Evolutionary conservation across 2,888 invertebrate genomes (phyloP), one percentile per base, ranked within the genome.

Genomic region (Sarcophaga rosellei): DNA sequence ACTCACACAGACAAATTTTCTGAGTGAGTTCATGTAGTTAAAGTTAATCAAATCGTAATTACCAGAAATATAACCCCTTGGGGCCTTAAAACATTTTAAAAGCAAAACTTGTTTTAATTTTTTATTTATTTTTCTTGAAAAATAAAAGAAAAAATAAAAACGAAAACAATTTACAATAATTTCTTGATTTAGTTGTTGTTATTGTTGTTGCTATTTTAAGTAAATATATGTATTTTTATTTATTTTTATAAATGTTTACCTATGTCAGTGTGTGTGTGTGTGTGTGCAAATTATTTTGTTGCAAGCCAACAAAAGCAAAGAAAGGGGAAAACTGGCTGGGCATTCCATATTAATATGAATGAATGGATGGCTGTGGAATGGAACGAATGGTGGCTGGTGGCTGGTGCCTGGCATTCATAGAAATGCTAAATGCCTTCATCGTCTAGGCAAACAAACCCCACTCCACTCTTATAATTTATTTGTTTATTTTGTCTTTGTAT

Each of bases 41-140:
- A 92, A 91, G 92, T 92, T 92, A 92, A 92, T 92, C 92, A 92
- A 92, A 92, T 92, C 92, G 92, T 92, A 92, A 92, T 92, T 92
- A 92, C 92, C 90, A 91, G 91, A 91, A 90, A 90, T 88, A 89
- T 89, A 63, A 86, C 90, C 66, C 66, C 79, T 89, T 89, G 90
- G 91, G 87, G 35, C 35, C 84, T 88, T 90, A 90, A 53, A 90
- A 90, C 91, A 91, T 92, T 92, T 91, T 90, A 91, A 91, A 91
- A 91, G 91, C 90, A 91, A 35, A 92, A 92, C 91, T 91, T 91
- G 92, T 90, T 92, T 92, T 78, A 61, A 65, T 69, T 35, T 68
- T 25, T 61, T 45, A 75, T 45, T 75, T 6, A 47, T 44, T 53
- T n/a, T 53, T 53, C 53, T 53, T 53, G 17, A 53, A 53, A 12